phyloP scores from a whole-genome alignment of 2,888 invertebrate species.

The Tinea semifulvella region DNA sequence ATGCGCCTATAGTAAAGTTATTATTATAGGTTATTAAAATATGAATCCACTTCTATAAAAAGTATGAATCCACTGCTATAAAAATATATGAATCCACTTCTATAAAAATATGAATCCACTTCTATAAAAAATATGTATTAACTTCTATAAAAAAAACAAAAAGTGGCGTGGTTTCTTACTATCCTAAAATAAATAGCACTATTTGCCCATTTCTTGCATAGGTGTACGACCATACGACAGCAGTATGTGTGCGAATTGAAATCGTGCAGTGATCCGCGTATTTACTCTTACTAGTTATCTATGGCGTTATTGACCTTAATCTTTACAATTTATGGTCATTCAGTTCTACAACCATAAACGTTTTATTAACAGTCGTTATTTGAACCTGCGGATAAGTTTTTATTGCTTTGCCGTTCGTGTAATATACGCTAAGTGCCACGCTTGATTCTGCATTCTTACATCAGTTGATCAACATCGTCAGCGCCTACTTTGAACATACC shows the following conservation, averaged over 20 bases:
- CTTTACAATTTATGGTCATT: constrained; percentile 57
- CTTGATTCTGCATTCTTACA: constrained; percentile 7
- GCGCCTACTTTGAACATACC: too few relatives aligned
- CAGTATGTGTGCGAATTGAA: constrained; percentile 13
- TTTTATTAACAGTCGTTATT: constrained; percentile 56
- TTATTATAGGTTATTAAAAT: too few relatives aligned
- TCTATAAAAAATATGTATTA: too few relatives aligned
- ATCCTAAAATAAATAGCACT: too few relatives aligned
- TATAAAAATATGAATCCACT: too few relatives aligned
- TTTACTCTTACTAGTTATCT: constrained; percentile 42
- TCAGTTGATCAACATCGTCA: constrained; percentile 12
- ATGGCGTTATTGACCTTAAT: constrained; percentile 61
- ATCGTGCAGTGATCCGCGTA: constrained; percentile 24
- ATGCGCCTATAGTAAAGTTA: too few relatives aligned
- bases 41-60: too few relatives aligned
- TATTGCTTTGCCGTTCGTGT: constrained; percentile 33
- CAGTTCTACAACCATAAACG: constrained; percentile 51
- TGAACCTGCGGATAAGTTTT: constrained; percentile 40
- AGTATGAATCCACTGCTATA: too few relatives aligned
- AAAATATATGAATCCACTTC: too few relatives aligned
- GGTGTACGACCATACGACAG: not conserved
- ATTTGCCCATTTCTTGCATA: too few relatives aligned
- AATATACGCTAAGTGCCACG: constrained; percentile 23
- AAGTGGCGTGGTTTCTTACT: too few relatives aligned
- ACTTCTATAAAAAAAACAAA: too few relatives aligned